These are phyloP conservation scores for Drosophila sp. DNA, from an alignment of 1,140 invertebrate species.

Conservation along the genomic window DNA sequence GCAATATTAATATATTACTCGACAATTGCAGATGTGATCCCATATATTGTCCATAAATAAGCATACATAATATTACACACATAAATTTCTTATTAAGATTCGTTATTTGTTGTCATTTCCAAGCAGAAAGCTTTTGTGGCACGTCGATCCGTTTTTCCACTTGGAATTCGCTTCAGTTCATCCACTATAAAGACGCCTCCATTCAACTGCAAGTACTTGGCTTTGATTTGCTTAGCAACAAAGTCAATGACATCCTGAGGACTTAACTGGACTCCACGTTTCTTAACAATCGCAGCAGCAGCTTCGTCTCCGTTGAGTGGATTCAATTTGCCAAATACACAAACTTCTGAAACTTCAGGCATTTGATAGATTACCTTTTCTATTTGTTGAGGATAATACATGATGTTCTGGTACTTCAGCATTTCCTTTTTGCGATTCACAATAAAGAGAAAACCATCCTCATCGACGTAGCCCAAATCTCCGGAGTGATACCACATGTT, in stretches of 20 bases:
- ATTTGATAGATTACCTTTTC: background rate
- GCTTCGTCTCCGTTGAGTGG: background rate
- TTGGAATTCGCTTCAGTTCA: background rate
- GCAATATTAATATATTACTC: no score
- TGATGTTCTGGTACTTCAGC: background rate
- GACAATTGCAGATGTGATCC: no score
- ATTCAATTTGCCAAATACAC: slow-evolving; percentile 3
- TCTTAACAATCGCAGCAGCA: background rate
- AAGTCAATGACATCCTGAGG: background rate
- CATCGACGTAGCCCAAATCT: slow-evolving; percentile 11
- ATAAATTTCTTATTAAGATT: background rate
- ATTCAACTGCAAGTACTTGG: background rate
- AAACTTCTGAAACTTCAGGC: slow-evolving; percentile 10
- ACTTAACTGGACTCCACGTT: background rate
- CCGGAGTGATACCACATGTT: slow-evolving; percentile 8
- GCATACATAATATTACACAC: no score
- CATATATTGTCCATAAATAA: no score
- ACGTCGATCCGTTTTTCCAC: background rate
- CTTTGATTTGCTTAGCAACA: background rate
- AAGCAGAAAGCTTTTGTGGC: background rate
- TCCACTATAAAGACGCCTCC: slow-evolving; percentile 9
- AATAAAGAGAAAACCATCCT: slow-evolving; percentile 2
- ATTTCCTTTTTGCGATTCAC: slow-evolving; percentile 9
- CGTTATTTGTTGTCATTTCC: background rate
- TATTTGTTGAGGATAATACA: background rate